These are phyloP conservation scores for Polydrusus pterygomalis DNA, from an alignment of 2,888 invertebrate genomes.

Conservation along the genomic window DNA sequence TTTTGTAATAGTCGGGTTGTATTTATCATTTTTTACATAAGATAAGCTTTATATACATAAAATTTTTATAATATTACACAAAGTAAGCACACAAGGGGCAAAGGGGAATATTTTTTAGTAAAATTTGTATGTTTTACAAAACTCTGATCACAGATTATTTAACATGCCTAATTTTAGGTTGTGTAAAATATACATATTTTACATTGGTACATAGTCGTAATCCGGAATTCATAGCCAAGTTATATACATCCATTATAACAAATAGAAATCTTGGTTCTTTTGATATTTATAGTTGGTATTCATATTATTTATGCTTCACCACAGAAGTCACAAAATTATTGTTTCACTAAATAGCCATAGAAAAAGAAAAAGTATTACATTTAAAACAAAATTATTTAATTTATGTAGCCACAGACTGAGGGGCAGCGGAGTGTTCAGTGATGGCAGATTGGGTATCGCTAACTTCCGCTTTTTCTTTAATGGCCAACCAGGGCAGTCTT, in stretches of 20 bases:
- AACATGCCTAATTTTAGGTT: slow-evolving; percentile 11
- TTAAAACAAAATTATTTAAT: neutral
- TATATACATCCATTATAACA: neutral
- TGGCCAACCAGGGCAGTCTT: slow-evolving; percentile 86
- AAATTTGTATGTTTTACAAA: slow-evolving; percentile 16
- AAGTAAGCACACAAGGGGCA: neutral
- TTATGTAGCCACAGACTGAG: slow-evolving; percentile 48
- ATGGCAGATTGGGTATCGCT: slow-evolving; percentile 77
- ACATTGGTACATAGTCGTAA: neutral
- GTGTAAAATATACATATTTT: slow-evolving; percentile 1
- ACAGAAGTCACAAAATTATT: no score
- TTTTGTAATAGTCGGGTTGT: slow-evolving; percentile 8
- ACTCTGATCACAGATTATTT: slow-evolving; percentile 19
- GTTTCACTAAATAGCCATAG: no score
- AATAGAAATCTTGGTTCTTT: neutral
- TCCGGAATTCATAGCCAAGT: slow-evolving; percentile 6
- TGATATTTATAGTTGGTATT: no score
- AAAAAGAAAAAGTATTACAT: no score
- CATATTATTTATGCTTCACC: no score
- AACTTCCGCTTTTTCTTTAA: slow-evolving; percentile 74
- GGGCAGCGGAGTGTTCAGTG: slow-evolving; percentile 60
- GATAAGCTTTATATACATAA: slow-evolving; percentile 9
- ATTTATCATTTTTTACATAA: slow-evolving; percentile 16
- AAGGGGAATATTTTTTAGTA: neutral
- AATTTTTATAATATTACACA: neutral